A percentile compares a stretch with the other conserved stretches of the same genome.
phyloP scores from a whole-genome alignment of 2,113 vertebrate species.

The Nothoprocta perdicaria region DNA sequence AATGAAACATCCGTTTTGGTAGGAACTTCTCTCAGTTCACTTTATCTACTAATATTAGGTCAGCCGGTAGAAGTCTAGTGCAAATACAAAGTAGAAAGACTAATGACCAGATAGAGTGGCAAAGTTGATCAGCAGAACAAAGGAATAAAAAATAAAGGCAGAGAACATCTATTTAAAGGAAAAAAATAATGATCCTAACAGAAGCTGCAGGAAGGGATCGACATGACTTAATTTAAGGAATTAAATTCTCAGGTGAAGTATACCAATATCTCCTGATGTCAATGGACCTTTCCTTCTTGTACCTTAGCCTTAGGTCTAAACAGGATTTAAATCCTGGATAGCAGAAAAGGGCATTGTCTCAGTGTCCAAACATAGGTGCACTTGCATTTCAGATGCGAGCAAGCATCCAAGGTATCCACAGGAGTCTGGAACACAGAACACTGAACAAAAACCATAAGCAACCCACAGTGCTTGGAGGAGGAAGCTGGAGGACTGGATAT shows the following conservation, averaged over 20 bases:
- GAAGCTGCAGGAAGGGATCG: not conserved
- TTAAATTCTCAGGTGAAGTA: not conserved
- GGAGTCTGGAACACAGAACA: not conserved
- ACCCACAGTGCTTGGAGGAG: not conserved
- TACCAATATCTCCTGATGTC: not conserved
- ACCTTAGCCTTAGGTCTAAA: not conserved
- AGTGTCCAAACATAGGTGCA: not conserved
- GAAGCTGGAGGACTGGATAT: not conserved
- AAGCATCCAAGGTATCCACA: fast-evolving
- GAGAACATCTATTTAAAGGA: not conserved
- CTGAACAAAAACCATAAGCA: not conserved
- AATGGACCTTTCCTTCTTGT: not conserved
- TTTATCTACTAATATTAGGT: not conserved
- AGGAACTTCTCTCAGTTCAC: not conserved
- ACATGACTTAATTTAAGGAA: not conserved
- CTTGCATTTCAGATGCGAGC: not conserved
- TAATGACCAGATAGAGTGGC: not conserved
- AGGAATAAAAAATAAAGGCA: not conserved
- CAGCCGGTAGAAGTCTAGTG: not conserved
- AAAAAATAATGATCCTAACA: not conserved
- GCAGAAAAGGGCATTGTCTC: not conserved
- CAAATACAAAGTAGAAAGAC: not conserved
- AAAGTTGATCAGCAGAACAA: not conserved
- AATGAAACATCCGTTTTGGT: not conserved
- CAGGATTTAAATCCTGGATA: constrained; percentile 1